These are phyloP conservation scores for Asteroscopus sphinx DNA, from an alignment of 2,888 invertebrate genomes.

Conservation along the genomic window DNA sequence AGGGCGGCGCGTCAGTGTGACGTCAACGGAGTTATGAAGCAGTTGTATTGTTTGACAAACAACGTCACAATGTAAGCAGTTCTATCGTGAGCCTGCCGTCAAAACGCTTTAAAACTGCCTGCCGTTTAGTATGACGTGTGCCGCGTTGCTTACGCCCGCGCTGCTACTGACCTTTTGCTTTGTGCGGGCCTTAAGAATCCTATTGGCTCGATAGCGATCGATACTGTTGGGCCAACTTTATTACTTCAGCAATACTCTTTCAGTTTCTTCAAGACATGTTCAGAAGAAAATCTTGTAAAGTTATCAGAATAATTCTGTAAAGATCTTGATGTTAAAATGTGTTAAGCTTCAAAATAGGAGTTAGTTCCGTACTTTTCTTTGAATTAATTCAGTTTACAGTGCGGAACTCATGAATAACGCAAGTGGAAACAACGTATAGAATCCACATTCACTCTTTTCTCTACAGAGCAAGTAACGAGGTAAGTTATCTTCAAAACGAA, in stretches of 20 bases:
- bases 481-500: background rate
- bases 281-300: background rate
- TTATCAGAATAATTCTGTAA: background rate
- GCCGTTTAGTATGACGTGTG: too few relatives aligned
- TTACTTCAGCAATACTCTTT: background rate
- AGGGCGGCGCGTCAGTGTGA: too few relatives aligned
- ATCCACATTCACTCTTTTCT: constrained; percentile 34
- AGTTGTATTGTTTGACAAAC: too few relatives aligned
- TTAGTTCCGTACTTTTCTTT: constrained; percentile 18
- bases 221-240: background rate
- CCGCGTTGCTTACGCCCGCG: too few relatives aligned
- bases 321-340: constrained; percentile 8
- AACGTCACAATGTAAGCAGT: too few relatives aligned
- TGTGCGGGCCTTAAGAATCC: too few relatives aligned
- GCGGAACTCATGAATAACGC: constrained; percentile 42
- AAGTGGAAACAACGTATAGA: constrained; percentile 33
- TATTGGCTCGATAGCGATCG: background rate
- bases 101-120: too few relatives aligned
- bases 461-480: background rate
- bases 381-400: constrained; percentile 28
- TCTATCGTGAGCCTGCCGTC: too few relatives aligned
- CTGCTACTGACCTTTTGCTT: too few relatives aligned
- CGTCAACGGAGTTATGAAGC: too few relatives aligned
- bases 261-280: background rate
- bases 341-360: constrained; percentile 3